Percentiles rank a stretch among this genome's conserved stretches.
Evolutionary conservation across 2,797 vertebrate species (phyloP).

Genomic region (Hydrocynus forskahlii): DNA sequence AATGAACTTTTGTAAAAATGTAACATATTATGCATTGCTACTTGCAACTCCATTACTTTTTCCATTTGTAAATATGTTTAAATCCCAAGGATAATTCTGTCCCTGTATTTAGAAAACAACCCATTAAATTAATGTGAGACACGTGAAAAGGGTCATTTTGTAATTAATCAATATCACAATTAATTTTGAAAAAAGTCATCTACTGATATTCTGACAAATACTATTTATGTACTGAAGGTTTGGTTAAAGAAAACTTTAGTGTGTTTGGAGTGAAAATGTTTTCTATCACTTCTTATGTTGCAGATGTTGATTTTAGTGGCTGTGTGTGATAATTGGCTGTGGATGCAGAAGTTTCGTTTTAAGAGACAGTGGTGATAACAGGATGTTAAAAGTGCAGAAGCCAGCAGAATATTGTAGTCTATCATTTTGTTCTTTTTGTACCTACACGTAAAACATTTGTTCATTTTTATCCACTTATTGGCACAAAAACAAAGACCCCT

Average conservation of each 20-base stretch:
- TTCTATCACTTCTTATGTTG: background rate
- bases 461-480: slow-evolving; percentile 25
- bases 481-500: slow-evolving; percentile 16
- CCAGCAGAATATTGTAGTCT: background rate
- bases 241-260: background rate
- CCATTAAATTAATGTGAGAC: too few relatives aligned
- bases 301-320: background rate
- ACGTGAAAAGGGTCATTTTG: too few relatives aligned
- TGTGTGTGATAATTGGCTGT: background rate
- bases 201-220: too few relatives aligned
- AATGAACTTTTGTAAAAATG: too few relatives aligned
- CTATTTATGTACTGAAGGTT: too few relatives aligned
- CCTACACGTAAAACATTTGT: background rate
- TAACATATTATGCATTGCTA: too few relatives aligned
- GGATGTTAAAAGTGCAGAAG: background rate
- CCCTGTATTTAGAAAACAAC: too few relatives aligned
- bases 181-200: too few relatives aligned
- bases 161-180: too few relatives aligned
- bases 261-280: background rate
- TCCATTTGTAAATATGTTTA: too few relatives aligned
- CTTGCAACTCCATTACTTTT: too few relatives aligned
- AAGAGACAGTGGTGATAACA: background rate
- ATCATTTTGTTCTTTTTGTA: slow-evolving; percentile 18
- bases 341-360: background rate
- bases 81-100: too few relatives aligned